Conservation (phyloP, 2,888 invertebrate genomes). For the Rhyacophila evoluta region DNA sequence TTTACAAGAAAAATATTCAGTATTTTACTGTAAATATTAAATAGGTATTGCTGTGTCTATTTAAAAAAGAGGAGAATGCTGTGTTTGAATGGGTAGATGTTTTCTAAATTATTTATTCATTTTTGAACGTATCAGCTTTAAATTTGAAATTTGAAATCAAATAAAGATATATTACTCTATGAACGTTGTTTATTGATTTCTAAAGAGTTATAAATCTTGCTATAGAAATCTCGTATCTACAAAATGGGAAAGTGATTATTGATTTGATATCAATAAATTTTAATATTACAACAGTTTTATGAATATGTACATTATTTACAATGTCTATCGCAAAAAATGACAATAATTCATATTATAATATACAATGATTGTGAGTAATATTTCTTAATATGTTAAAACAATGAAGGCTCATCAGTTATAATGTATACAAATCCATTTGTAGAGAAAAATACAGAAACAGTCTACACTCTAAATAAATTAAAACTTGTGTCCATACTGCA, state of each 20-base stretch:
- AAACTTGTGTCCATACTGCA: too few relatives aligned
- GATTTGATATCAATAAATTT: background rate
- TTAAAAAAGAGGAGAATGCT: background rate
- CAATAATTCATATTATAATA: too few relatives aligned
- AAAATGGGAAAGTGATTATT: background rate
- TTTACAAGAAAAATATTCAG: too few relatives aligned
- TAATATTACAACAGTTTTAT: background rate
- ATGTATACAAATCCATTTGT: too few relatives aligned
- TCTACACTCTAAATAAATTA: too few relatives aligned
- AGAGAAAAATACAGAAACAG: too few relatives aligned
- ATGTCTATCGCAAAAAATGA: background rate
- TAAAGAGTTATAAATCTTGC: slow-evolving; percentile 3
- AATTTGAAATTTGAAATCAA: background rate
- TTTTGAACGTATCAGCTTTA: background rate
- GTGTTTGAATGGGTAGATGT: background rate
- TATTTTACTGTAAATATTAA: too few relatives aligned
- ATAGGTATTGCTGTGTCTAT: too few relatives aligned
- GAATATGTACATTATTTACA: slow-evolving; percentile 3
- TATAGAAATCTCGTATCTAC: background rate
- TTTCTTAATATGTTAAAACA: too few relatives aligned
- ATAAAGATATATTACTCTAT: background rate
- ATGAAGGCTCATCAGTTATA: too few relatives aligned
- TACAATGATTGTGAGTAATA: too few relatives aligned
- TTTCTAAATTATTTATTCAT: background rate
- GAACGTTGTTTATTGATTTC: background rate